Conservation (phyloP, 1,140 invertebrate genomes). For the Chironomus tepperi region DNA sequence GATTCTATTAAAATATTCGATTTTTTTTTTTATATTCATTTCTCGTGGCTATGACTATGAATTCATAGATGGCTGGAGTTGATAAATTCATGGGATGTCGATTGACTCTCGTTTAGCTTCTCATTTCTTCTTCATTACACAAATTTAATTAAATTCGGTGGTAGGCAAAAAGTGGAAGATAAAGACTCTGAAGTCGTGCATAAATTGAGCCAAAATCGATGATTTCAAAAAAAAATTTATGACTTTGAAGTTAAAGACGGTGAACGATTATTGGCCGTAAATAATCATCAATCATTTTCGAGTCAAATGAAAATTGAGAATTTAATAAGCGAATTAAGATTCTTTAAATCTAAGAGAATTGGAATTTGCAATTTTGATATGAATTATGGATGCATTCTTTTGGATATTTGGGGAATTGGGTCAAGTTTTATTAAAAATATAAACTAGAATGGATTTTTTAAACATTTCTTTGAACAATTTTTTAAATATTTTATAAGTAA, state of each 20-base stretch:
- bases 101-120: neutral
- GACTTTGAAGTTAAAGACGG: neutral
- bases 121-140: constrained; percentile 6
- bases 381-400: too few species aligned
- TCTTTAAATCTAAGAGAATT: too few species aligned
- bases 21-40: constrained; percentile 7
- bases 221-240: neutral
- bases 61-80: neutral
- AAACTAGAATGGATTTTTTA: too few species aligned
- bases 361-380: too few species aligned
- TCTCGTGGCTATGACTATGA: neutral
- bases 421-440: too few species aligned
- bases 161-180: neutral
- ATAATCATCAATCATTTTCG: neutral
- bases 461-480: too few species aligned
- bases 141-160: constrained; percentile 9
- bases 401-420: too few species aligned
- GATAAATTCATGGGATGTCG: neutral
- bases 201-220: neutral
- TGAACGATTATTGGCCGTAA: too few species aligned
- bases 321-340: too few species aligned
- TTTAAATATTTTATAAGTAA: too few species aligned
- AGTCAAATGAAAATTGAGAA: too few species aligned
- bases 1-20: neutral
- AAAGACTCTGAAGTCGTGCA: neutral